Evolutionary conservation across 2,113 vertebrate species (phyloP).

Genomic region (Taurulus bubalis): DNA sequence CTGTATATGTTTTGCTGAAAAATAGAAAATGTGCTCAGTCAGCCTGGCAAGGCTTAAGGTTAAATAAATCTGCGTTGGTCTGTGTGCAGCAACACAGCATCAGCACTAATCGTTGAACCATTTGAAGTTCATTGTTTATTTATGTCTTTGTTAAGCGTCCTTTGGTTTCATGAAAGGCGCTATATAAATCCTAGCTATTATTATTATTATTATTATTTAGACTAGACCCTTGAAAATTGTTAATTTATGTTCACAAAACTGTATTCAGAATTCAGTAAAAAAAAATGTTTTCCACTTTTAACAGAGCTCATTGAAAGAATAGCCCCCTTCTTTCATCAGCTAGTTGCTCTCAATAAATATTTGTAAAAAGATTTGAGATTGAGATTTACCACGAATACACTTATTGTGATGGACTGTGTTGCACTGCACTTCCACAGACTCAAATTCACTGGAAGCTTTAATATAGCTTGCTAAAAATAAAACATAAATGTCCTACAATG

Average conservation of each 20-base stretch:
- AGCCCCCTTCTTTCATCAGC: neutral
- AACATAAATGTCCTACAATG: neutral
- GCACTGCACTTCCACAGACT: neutral
- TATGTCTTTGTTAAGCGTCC: too few relatives aligned
- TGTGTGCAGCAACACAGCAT: slow-evolving; percentile 16
- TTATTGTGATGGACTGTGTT: neutral
- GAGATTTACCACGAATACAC: neutral
- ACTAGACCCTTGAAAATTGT: neutral
- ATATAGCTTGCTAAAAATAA: slow-evolving; percentile 5
- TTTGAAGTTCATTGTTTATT: slow-evolving; percentile 35
- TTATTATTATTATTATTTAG: too few relatives aligned
- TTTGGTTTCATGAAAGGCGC: too few relatives aligned
- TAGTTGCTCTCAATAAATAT: neutral
- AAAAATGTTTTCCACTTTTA: neutral
- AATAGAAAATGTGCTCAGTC: slow-evolving; percentile 51
- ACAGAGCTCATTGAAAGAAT: neutral
- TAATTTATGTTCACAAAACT: neutral
- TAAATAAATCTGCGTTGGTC: slow-evolving; percentile 49
- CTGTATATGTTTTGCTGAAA: slow-evolving; percentile 43
- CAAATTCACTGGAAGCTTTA: neutral
- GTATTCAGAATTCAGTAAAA: neutral
- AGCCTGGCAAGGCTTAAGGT: slow-evolving; percentile 49
- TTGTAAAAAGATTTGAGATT: neutral
- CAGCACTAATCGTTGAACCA: slow-evolving; percentile 25
- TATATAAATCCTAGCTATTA: too few relatives aligned